phyloP scores from a whole-genome alignment of 2,797 vertebrate species.

The Leucoraja ocellata region DNA sequence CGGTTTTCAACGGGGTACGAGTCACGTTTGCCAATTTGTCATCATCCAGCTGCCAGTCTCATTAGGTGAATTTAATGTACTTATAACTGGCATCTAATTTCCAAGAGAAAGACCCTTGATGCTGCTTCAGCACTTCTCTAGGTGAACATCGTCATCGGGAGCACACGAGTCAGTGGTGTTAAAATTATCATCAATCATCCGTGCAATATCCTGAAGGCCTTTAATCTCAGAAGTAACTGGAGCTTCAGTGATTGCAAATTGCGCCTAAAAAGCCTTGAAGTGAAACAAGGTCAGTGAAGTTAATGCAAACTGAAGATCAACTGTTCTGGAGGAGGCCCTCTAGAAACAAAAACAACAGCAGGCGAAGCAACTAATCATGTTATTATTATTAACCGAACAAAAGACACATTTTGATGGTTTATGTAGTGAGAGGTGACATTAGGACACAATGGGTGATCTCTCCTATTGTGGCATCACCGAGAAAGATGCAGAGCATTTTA shows the following conservation, averaged over 20 bases:
- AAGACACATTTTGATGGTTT: background rate
- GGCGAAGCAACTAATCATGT: background rate
- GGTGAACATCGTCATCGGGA: background rate
- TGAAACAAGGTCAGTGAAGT: constrained; percentile 4
- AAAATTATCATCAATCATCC: constrained; percentile 6
- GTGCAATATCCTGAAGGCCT: background rate
- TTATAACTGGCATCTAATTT: background rate
- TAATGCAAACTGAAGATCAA: background rate
- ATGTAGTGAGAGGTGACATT: background rate
- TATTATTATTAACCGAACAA: background rate
- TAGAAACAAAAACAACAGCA: background rate
- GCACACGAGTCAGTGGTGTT: background rate
- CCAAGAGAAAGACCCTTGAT: background rate
- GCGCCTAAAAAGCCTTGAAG: background rate
- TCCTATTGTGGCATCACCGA: background rate
- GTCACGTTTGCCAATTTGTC: background rate
- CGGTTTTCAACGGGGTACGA: background rate
- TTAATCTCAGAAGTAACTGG: constrained; percentile 18
- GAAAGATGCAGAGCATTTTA: background rate
- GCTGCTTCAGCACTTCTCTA: background rate
- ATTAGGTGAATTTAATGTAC: background rate
- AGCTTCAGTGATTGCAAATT: constrained; percentile 10
- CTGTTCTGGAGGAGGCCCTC: background rate
- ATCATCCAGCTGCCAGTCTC: background rate
- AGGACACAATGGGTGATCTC: background rate